Evolutionary conservation across 2,797 vertebrate species (phyloP), one percentile per base, ranked within the genome.

Genomic region (Knipowitschia caucasica): DNA sequence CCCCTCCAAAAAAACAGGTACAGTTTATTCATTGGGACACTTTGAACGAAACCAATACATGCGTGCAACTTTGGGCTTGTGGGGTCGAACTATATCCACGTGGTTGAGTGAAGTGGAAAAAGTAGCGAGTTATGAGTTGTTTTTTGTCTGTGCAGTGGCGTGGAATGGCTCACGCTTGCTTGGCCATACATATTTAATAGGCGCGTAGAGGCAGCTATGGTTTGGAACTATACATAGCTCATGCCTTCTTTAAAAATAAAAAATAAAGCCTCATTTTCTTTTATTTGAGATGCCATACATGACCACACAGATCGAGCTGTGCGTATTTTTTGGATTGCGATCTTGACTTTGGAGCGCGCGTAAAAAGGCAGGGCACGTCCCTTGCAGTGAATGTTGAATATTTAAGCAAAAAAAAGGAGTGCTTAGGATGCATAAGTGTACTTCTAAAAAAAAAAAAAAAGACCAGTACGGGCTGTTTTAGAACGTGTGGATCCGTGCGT

Each of bases 111-210:
- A 64, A 76, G 63, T 53, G 34, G 55, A 18, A 33, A n/a, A 14
- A 31, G 23, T 49, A 4, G 36, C 4, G 40, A 2, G 25, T 64
- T 60, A 31, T 64, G 64, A 70, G 38, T 27, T 11, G 42, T 25
- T 39, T 50, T n/a, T 59, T 53, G 45, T 70, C 56, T 67, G 35
- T 70, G 60, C 53, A 38, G 57, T 18, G 25, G 53, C 63, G 24
- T 23, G 42, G 25, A 63, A 56, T 62, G 66, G 68, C 73, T 75
- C 76, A 80, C 76, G 75, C 81, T 77, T 54, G 36, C n/a, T 20
- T n/a, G 52, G 64, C 42, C 21, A 53, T 85, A 82, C 79, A 83
- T 85, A 76, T 85, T 83, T 75, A 79, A 81, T 82, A 18, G 26
- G 20, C 10, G 71, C 75, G 86, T 83, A 81, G n/a, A n/a, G 84